Conservation (phyloP, 2,888 invertebrate species). For the Muscina levida region DNA sequence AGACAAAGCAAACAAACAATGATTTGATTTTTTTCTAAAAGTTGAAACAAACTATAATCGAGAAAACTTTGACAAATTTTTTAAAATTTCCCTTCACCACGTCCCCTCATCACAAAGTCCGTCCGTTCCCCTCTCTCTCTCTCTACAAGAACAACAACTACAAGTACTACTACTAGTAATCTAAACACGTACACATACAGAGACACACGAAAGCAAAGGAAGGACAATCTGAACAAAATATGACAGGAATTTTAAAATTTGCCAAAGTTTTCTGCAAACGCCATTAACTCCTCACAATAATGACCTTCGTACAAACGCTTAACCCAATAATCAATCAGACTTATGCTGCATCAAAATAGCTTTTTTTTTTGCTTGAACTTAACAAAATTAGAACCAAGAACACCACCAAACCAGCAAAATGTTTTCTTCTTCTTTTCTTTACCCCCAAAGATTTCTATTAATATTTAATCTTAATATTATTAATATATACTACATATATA, state of each 20-base stretch:
- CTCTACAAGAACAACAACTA: slow-evolving; percentile 19
- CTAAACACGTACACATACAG: slow-evolving; percentile 5
- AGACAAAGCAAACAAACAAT: slow-evolving; percentile 66
- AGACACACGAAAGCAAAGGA: slow-evolving; percentile 11
- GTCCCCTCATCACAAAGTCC: background rate
- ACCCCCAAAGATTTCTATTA: slow-evolving; percentile 1
- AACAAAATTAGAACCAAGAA: slow-evolving; percentile 1
- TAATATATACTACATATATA: background rate
- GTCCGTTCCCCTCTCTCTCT: background rate
- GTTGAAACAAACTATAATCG: slow-evolving; percentile 66
- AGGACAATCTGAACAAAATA: background rate
- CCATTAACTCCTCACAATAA: slow-evolving; percentile 31
- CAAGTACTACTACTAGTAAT: too few species aligned
- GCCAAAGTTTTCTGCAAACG: slow-evolving; percentile 72
- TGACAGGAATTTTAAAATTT: slow-evolving; percentile 71
- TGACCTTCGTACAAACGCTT: slow-evolving; percentile 15
- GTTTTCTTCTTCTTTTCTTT: slow-evolving; percentile 35
- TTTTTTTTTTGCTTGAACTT: slow-evolving; percentile 24
- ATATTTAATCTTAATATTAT: slow-evolving; percentile 1
- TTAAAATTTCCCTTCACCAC: slow-evolving; percentile 69
- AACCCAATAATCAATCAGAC: slow-evolving; percentile 4
- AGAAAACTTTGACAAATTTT: slow-evolving; percentile 74
- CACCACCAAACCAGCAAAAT: slow-evolving; percentile 18
- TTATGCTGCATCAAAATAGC: slow-evolving; percentile 30
- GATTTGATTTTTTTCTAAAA: slow-evolving; percentile 78